Conservation (phyloP, 2,113 vertebrate species). For the Cygnus buccinator region DNA sequence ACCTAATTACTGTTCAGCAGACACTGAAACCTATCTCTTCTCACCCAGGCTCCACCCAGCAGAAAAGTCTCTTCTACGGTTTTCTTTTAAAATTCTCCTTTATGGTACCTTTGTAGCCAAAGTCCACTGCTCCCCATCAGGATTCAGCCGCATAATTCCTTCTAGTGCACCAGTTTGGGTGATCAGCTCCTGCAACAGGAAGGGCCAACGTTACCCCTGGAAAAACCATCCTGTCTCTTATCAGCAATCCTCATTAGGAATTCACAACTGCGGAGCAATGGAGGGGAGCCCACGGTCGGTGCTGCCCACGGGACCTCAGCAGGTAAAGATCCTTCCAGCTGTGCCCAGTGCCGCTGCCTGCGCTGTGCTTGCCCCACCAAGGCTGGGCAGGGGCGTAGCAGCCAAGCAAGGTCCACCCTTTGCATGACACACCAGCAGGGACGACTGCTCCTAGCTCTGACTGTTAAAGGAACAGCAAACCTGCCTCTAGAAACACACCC, state of each 20-base stretch:
- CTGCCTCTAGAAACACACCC: neutral
- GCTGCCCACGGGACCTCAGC: neutral
- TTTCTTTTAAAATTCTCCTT: neutral
- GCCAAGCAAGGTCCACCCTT: conserved; percentile 11
- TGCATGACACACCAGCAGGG: neutral
- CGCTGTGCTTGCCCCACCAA: neutral
- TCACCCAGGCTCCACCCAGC: neutral
- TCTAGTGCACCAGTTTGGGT: neutral
- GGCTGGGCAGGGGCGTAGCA: neutral
- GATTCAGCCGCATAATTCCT: neutral
- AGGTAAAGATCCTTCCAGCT: neutral
- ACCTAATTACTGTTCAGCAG: conserved; percentile 20
- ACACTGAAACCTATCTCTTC: neutral
- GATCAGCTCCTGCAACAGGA: conserved; percentile 9
- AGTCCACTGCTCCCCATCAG: neutral
- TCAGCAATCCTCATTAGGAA: neutral
- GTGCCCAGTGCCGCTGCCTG: accelerated
- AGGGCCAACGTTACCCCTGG: neutral
- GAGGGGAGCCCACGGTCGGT: neutral
- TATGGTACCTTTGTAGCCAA: neutral
- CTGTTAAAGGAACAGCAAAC: conserved; percentile 43
- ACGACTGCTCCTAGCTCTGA: neutral
- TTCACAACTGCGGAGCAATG: neutral
- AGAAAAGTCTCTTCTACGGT: neutral
- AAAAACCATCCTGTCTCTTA: neutral